Conservation (phyloP, 1,140 invertebrate species). For the Lucilia cuprina region DNA sequence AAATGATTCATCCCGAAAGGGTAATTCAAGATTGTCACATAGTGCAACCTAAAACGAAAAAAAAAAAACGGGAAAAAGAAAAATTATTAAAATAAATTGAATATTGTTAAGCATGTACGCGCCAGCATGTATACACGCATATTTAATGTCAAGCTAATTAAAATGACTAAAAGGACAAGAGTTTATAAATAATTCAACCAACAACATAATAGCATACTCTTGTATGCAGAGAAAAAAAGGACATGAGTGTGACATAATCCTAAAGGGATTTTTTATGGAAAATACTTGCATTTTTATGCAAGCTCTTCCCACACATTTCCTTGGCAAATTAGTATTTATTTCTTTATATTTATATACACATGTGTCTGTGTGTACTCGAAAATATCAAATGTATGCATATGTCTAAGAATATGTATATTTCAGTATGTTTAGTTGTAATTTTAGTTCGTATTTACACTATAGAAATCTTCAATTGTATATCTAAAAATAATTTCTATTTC, state of each 20-base stretch:
- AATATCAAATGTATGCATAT: not conserved
- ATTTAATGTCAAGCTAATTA: conserved; percentile 8
- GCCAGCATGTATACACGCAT: not conserved
- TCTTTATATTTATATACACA: not conserved
- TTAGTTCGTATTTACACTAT: not conserved
- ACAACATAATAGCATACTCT: not conserved
- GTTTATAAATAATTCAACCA: not conserved
- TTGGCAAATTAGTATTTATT: not conserved
- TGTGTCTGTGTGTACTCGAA: too few relatives aligned
- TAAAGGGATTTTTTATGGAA: not conserved
- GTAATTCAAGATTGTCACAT: conserved; percentile 88
- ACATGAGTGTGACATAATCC: not conserved
- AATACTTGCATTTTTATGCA: not conserved
- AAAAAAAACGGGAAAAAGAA: not conserved
- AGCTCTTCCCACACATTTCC: not conserved
- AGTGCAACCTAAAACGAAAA: conserved; percentile 73
- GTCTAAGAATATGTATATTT: too few relatives aligned
- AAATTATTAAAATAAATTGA: not conserved
- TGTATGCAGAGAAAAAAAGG: not conserved
- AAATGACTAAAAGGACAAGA: not conserved
- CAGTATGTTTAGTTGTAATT: not conserved
- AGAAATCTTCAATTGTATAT: not conserved
- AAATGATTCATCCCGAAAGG: conserved; percentile 91
- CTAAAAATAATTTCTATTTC: not conserved
- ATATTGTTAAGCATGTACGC: too few relatives aligned